Conservation (phyloP, 2,888 invertebrate species). For the Pseudococcus longispinus region DNA sequence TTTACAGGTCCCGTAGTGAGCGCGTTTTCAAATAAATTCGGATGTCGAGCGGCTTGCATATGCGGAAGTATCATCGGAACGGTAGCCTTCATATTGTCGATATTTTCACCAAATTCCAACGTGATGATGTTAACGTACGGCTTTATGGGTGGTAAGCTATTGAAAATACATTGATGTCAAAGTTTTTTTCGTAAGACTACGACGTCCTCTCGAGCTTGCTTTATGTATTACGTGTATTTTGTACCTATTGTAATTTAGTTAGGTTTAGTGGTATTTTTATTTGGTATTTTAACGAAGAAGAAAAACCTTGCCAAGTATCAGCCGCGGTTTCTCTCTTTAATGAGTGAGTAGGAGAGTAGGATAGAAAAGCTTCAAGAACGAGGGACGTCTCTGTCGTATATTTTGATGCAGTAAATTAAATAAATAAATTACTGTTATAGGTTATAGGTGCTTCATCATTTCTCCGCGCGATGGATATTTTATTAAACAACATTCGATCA, state of each 20-base stretch:
- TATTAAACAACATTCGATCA: conserved; percentile 48
- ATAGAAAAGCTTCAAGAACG: conserved; percentile 31
- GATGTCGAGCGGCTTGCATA: conserved; percentile 92
- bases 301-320: background rate
- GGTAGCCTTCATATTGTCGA: conserved; percentile 83
- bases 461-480: conserved; percentile 48
- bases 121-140: conserved; percentile 94
- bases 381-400: conserved; percentile 48
- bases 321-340: background rate
- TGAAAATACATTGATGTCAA: conserved; percentile 18
- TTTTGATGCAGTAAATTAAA: conserved; percentile 50
- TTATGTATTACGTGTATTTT: background rate
- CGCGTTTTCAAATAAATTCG: conserved; percentile 94
- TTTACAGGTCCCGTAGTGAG: conserved; percentile 87
- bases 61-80: conserved; percentile 87
- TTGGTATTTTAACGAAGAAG: background rate
- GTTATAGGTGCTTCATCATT: conserved; percentile 57
- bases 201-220: conserved; percentile 52
- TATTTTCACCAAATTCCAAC: conserved; percentile 84
- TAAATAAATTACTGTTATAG: conserved; percentile 54
- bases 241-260: background rate
- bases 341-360: conserved; percentile 6
- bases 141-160: conserved; percentile 81
- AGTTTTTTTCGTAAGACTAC: conserved; percentile 12
- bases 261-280: background rate